Conservation (phyloP, 2,888 invertebrate genomes). For the Ariolimax columbianus region DNA sequence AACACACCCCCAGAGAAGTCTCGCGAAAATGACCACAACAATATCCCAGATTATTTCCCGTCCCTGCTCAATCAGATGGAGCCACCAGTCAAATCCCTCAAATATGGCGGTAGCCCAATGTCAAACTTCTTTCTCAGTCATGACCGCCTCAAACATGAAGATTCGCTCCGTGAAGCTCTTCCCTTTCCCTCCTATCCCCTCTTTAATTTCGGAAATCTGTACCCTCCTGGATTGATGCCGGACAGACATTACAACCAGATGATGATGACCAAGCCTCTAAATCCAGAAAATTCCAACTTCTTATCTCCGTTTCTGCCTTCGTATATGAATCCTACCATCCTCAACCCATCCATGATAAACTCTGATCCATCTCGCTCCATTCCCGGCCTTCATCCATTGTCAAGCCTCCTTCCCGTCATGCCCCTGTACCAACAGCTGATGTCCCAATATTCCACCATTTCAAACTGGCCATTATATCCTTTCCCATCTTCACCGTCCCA, state of each 20-base stretch:
- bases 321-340: conserved; percentile 59
- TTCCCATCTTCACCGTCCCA: conserved; percentile 50
- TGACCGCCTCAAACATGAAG: conserved; percentile 26
- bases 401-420: conserved; percentile 58
- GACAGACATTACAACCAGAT: conserved; percentile 53
- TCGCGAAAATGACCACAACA: background rate
- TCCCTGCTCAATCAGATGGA: background rate
- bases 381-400: conserved; percentile 56
- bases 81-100: conserved; percentile 47
- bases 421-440: conserved; percentile 56
- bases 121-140: conserved; percentile 51
- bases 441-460: conserved; percentile 61
- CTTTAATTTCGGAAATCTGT: conserved; percentile 24
- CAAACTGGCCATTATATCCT: conserved; percentile 67
- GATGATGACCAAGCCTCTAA: conserved; percentile 35
- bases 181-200: background rate
- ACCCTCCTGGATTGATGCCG: conserved; percentile 59
- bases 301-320: conserved; percentile 27
- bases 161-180: background rate
- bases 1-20: background rate
- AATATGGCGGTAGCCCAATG: conserved; percentile 47
- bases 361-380: conserved; percentile 19
- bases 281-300: conserved; percentile 37
- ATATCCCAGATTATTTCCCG: background rate
- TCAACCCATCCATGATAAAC: conserved; percentile 55